A percentile compares a stretch with the other conserved stretches of the same genome.
Evolutionary conservation across 2,113 vertebrate species (phyloP).

Genomic region (Burhinus bistriatus): DNA sequence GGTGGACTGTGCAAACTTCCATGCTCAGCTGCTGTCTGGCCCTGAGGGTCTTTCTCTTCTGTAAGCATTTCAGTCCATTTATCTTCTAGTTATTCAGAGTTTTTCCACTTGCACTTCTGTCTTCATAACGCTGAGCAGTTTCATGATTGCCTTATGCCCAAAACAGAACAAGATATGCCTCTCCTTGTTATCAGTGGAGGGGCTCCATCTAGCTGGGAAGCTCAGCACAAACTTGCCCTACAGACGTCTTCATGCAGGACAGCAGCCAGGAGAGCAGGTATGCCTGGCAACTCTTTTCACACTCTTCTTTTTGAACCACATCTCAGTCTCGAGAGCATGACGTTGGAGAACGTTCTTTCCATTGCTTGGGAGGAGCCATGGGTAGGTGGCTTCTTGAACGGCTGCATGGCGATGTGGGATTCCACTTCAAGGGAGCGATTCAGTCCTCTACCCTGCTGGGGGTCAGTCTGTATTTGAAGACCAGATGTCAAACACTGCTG

Average conservation of each 20-base stretch:
- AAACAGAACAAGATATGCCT: not conserved
- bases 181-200: not conserved
- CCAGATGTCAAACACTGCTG: not conserved
- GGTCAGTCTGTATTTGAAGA: not conserved
- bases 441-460: not conserved
- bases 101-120: not conserved
- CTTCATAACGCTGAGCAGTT: not conserved
- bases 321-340: not conserved
- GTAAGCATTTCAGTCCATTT: not conserved
- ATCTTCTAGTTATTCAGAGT: not conserved
- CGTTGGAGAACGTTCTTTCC: accelerated
- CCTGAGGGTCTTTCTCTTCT: not conserved
- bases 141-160: not conserved
- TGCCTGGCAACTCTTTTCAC: not conserved
- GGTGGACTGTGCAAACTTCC: not conserved
- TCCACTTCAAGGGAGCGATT: not conserved
- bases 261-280: not conserved
- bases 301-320: not conserved
- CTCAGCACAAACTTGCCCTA: not conserved
- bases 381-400: not conserved
- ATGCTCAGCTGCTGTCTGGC: not conserved
- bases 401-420: not conserved
- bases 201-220: not conserved
- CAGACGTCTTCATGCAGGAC: not conserved
- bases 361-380: not conserved